Conservation (phyloP, 2,113 vertebrate genomes). For the Ammospiza caudacuta region DNA sequence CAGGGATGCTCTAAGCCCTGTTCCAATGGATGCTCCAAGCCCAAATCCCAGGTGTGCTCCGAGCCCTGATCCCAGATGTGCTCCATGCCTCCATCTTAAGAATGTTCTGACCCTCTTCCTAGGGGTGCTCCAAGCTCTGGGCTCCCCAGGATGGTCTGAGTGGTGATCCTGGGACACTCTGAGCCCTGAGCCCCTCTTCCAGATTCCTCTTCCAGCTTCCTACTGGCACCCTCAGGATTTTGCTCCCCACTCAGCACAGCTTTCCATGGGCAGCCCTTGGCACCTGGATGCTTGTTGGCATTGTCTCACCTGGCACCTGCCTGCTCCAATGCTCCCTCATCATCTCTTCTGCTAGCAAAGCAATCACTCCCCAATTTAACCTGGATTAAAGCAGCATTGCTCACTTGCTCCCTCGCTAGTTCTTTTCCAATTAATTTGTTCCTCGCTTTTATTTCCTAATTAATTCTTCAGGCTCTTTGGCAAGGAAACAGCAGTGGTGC, state of each 20-base stretch:
- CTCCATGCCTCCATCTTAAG: not conserved
- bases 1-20: not conserved
- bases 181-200: not conserved
- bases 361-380: not conserved
- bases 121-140: not conserved
- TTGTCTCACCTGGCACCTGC: not conserved
- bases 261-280: not conserved
- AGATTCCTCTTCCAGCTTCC: not conserved
- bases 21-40: not conserved
- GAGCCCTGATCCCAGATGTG: not conserved
- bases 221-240: not conserved
- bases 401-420: not conserved
- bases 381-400: not conserved
- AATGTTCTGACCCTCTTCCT: not conserved
- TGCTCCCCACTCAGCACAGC: not conserved
- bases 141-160: not conserved
- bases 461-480: constrained; percentile 29
- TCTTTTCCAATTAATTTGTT: constrained; percentile 27
- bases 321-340: not conserved
- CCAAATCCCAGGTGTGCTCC: not conserved
- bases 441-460: constrained; percentile 11
- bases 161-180: not conserved
- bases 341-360: not conserved
- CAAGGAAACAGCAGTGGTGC: not conserved
- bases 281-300: not conserved